Base-by-base conservation (phyloP, 2,113 vertebrate genomes). In the Anhinga anhinga region DNA sequence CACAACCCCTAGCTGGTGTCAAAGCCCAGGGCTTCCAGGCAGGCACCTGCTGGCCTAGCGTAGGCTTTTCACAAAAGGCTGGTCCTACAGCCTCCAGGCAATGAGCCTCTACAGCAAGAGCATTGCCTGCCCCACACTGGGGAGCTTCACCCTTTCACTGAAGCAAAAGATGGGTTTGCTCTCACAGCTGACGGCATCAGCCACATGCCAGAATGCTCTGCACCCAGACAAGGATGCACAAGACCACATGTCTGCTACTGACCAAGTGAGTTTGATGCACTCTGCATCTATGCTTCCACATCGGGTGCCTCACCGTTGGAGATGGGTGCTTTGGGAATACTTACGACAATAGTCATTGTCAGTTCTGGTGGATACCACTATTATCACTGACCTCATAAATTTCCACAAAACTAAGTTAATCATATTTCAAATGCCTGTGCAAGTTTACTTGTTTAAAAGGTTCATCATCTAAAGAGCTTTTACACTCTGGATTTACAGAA, bases 291-390 rank as follows among this genome's bases (percentile, higher is more conserved):
- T 2, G 1, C 15, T 63, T 58, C 30, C 53, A 7, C 0, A 1
- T 8, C 0, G 0, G 86, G 25, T n/a, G 23, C 40, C 44, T 71
- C 11, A 0, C 23, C 42, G 36, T 5, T 27, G 63, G 16, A 70
- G 45, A 20, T 0, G 1, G 22, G 25, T 23, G 63, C 36, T 45
- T 58, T 47, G 38, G 65, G 45, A 42, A n/a, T n/a, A 47, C 50
- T 70, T 21, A 18, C 15, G 30, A 13, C 0, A 0, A 34, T 0
- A 49, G 17, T 6, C 30, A 38, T 20, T 78, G 40, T 47, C 50
- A 53, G 1, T 27, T 49, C 22, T 12, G 25, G 42, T n/a, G 69
- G 23, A 44, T 49, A 69, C 14, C 15, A 7, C 18, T 27, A 15
- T 49, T 18, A 27, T 17, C 52, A 52, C 1, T 15, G 36, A 67